Base-by-base conservation (phyloP, 2,113 vertebrate species). In the Pterophyllum scalare region DNA sequence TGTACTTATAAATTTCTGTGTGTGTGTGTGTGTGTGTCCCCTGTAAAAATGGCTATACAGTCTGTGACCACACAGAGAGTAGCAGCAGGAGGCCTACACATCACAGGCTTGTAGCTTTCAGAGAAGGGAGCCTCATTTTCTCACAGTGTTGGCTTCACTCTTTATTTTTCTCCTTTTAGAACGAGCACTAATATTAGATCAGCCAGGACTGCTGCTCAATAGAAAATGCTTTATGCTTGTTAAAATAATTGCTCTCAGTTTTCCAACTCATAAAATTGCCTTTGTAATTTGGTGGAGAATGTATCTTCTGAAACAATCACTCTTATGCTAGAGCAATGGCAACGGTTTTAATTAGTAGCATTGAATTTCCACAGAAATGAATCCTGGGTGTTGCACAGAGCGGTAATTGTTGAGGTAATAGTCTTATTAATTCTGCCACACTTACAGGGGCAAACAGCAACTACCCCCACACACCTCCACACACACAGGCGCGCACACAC, bases 361-460 rank as follows among this genome's bases (percentile, higher is more conserved):
- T 94, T 59, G 94, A 87, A 95, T 94, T 94, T 95, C 93, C 87
- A 91, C 92, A 90, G 90, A 94, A 94, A 94, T 94, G 87, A 92
- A 94, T 95, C 90, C 83, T 78, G 87, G 87, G 80, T 96, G 96
- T 88, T 96, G 96, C 92, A 93, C 94, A 94, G 96, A 95, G 95
- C 93, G 91, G 94, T 98, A 98, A 98, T 97, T 97, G 96, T 95
- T 97, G 96, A 88, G 96, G 96, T 98, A 97, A 98, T 97, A 95
- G 97, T 96, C 96, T 96, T 97, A 97, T 98, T 98, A 97, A 98
- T 97, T 97, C 95, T 96, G 96, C 96, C 96, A 92, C 95, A 96
- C 96, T 97, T 96, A 97, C 96, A 94, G 96, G 96, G 96, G 95
- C 95, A 84, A 87, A 97, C 96, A 97, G 95, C 96, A 96, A 95